Percentiles rank a stretch among this genome's conserved stretches.
Conservation (phyloP, 2,797 vertebrate genomes). For the Ceryle rudis region DNA sequence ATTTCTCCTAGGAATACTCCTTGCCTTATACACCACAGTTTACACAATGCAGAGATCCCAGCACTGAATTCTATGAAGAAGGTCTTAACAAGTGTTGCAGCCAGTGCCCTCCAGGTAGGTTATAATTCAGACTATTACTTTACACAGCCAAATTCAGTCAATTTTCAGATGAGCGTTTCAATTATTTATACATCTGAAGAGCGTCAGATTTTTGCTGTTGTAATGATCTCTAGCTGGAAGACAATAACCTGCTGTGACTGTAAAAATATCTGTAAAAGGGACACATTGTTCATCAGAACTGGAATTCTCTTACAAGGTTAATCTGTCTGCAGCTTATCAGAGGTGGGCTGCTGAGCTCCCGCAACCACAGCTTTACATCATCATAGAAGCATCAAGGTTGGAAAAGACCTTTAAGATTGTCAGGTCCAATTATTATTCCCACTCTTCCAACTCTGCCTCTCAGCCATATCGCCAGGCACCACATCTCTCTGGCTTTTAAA, state of each 20-base stretch:
- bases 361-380: neutral
- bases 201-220: neutral
- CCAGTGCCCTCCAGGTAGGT: slow-evolving; percentile 75
- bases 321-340: neutral
- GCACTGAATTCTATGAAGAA: slow-evolving; percentile 53
- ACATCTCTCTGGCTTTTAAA: too few species aligned
- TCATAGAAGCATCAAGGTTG: too few species aligned
- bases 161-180: neutral
- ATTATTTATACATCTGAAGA: neutral
- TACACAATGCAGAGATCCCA: neutral
- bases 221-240: neutral
- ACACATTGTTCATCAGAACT: neutral
- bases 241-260: neutral
- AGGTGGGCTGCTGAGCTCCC: neutral
- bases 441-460: too few species aligned
- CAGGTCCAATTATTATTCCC: too few species aligned
- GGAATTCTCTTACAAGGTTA: neutral
- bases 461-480: too few species aligned
- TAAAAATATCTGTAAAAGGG: neutral
- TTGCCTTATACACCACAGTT: neutral
- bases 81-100: slow-evolving; percentile 67
- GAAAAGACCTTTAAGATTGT: too few species aligned
- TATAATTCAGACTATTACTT: neutral
- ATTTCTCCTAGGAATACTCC: slow-evolving; percentile 33
- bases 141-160: neutral